Conservation (phyloP, 2,888 invertebrate species). For the Hirtodrosophila confusa region DNA sequence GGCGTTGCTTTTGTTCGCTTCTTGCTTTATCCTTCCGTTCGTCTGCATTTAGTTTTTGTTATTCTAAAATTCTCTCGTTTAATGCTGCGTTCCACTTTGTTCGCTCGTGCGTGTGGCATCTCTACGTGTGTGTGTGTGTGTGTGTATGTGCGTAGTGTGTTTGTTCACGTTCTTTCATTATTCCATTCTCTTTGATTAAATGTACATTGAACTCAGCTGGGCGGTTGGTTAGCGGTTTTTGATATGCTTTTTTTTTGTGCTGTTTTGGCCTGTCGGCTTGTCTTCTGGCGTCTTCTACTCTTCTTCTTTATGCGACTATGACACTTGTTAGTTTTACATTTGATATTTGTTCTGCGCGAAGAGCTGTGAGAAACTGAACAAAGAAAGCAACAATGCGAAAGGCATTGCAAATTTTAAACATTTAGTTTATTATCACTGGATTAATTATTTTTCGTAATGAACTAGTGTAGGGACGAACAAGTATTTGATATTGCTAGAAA, state of each 20-base stretch:
- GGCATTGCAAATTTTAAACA: too few species aligned
- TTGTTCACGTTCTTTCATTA: slow-evolving; percentile 65
- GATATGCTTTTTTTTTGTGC: slow-evolving; percentile 25
- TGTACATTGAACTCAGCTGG: slow-evolving; percentile 74
- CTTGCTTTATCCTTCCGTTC: slow-evolving; percentile 54
- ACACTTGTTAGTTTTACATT: slow-evolving; percentile 27
- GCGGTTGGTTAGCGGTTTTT: slow-evolving; percentile 29
- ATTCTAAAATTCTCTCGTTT: slow-evolving; percentile 38
- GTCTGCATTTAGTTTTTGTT: slow-evolving; percentile 60
- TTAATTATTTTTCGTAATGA: too few species aligned
- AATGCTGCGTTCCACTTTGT: slow-evolving; percentile 53
- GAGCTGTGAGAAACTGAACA: background rate
- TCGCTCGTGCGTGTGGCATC: slow-evolving; percentile 49
- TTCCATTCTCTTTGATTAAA: slow-evolving; percentile 69
- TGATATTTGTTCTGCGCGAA: background rate
- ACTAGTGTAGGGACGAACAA: too few species aligned
- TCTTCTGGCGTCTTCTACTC: slow-evolving; percentile 12
- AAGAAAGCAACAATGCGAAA: too few species aligned
- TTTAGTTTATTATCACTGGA: too few species aligned
- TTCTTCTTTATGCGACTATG: slow-evolving; percentile 20
- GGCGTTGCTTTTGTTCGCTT: slow-evolving; percentile 46
- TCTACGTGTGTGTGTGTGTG: slow-evolving; percentile 21
- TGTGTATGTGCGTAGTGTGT: slow-evolving; percentile 29
- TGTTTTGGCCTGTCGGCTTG: slow-evolving; percentile 18
- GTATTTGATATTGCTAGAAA: too few species aligned